These are phyloP conservation scores for Rhizomys pruinosus DNA, from an alignment of 2,113 vertebrate species.

Conservation along the genomic window DNA sequence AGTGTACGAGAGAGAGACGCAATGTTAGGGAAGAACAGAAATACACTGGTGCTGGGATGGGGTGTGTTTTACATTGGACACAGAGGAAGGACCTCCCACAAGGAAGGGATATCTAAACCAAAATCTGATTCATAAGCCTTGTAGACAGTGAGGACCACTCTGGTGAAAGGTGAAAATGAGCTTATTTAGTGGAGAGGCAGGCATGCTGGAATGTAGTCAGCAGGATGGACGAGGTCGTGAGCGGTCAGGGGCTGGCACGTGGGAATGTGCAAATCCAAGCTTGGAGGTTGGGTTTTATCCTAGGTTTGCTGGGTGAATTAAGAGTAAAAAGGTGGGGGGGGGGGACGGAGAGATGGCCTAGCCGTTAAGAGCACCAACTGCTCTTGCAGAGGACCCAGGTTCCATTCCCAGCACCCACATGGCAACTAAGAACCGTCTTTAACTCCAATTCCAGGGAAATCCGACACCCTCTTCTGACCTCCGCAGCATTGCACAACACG, in stretches of 20 bases:
- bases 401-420: no score
- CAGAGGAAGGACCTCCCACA: not conserved
- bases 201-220: not conserved
- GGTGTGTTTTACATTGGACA: not conserved
- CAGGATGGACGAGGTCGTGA: no score
- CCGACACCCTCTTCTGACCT: no score
- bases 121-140: not conserved
- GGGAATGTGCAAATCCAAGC: not conserved
- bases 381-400: no score
- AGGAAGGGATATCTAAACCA: not conserved
- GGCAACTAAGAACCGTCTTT: no score
- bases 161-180: not conserved
- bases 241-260: not conserved
- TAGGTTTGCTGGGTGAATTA: not conserved
- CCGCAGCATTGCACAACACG: no score
- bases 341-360: no score
- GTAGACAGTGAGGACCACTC: not conserved
- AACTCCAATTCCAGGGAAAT: no score
- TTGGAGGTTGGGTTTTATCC: not conserved
- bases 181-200: not conserved
- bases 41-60: not conserved
- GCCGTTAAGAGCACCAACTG: no score
- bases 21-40: not conserved
- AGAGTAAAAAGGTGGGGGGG: no score
- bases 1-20: not conserved